Conservation (phyloP, 2,888 invertebrate species). For the Sesia bembeciformis region DNA sequence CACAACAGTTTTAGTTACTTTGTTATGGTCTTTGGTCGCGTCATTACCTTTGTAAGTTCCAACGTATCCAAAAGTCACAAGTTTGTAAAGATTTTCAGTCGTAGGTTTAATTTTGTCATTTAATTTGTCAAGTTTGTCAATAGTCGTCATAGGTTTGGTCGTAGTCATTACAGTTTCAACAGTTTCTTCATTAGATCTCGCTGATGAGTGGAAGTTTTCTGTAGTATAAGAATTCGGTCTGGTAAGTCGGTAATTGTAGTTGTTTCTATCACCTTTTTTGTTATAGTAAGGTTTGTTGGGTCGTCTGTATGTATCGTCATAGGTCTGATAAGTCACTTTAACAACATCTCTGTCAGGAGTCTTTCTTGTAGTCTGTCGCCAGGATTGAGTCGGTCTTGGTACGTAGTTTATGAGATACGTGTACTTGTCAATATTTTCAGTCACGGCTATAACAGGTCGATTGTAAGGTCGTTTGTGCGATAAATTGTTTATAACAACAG, state of each 20-base stretch:
- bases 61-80: conserved; percentile 66
- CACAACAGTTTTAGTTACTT: conserved; percentile 11
- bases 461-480: conserved; percentile 53
- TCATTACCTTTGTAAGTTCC: conserved; percentile 55
- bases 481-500: conserved; percentile 52
- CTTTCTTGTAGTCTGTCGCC: conserved; percentile 53
- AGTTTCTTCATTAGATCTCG: conserved; percentile 48
- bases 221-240: conserved; percentile 32
- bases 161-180: conserved; percentile 8
- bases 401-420: conserved; percentile 70
- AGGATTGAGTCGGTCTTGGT: conserved; percentile 64
- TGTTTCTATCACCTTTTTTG: conserved; percentile 29
- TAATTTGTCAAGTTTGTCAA: conserved; percentile 18
- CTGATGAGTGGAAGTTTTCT: conserved; percentile 40
- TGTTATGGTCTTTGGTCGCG: conserved; percentile 10
- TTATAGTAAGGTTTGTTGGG: conserved; percentile 19
- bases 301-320: conserved; percentile 58
- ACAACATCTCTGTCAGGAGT: conserved; percentile 53
- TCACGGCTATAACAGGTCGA: conserved; percentile 59
- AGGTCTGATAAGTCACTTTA: conserved; percentile 64
- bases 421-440: conserved; percentile 63
- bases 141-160: conserved; percentile 15
- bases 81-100: conserved; percentile 56
- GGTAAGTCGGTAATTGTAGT: conserved; percentile 39
- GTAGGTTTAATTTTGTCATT: conserved; percentile 25